A percentile compares a stretch with the other conserved stretches of the same genome.
These are phyloP conservation scores for Sesamia inferens DNA, from an alignment of 2,888 invertebrate genomes.

Conservation along the genomic window DNA sequence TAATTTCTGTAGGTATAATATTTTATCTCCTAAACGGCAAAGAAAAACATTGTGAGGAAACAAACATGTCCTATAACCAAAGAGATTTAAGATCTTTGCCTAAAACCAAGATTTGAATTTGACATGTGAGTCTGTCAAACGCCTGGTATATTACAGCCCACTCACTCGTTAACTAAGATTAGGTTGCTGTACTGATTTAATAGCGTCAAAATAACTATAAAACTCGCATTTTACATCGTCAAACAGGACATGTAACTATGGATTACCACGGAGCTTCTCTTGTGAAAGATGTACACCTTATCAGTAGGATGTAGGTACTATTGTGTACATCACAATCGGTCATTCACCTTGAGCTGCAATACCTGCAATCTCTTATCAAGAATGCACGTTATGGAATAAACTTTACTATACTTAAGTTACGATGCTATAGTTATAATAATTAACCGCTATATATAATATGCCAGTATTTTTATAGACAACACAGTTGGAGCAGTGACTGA, in stretches of 20 bases:
- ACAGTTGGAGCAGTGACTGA: too few species aligned
- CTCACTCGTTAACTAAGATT: not conserved
- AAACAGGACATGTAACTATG: not conserved
- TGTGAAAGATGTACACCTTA: slow-evolving; percentile 2
- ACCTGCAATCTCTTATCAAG: slow-evolving; percentile 4
- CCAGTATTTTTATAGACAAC: too few species aligned
- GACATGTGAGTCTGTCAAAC: not conserved
- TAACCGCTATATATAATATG: too few species aligned
- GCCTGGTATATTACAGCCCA: not conserved
- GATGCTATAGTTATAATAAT: not conserved
- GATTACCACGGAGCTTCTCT: slow-evolving; percentile 4
- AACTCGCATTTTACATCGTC: not conserved
- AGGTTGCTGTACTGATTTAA: not conserved
- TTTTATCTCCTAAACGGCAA: too few species aligned
- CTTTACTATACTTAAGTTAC: not conserved
- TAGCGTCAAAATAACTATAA: not conserved
- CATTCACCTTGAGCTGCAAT: slow-evolving; percentile 33
- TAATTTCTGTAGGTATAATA: too few species aligned
- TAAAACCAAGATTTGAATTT: too few species aligned
- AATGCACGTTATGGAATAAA: not conserved
- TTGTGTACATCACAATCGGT: slow-evolving; percentile 11
- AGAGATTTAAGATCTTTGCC: too few species aligned
- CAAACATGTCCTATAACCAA: too few species aligned
- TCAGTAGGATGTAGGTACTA: slow-evolving; percentile 4
- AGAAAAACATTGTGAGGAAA: too few species aligned